These are phyloP conservation scores for Drosophila takahashii DNA, from an alignment of 1,140 invertebrate genomes.

Conservation along the genomic window DNA sequence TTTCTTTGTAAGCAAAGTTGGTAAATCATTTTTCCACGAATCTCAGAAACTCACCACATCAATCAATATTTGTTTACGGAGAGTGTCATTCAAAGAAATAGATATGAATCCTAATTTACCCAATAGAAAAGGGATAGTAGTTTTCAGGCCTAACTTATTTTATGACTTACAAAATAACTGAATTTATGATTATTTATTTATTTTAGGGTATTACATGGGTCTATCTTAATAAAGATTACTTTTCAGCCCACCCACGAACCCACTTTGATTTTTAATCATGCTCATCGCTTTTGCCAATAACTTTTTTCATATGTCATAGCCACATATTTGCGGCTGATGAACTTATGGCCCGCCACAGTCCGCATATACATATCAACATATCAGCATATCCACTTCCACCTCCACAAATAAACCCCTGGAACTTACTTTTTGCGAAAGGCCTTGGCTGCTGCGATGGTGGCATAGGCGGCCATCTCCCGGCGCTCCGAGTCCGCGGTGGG, in stretches of 20 bases:
- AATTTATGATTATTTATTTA: not conserved
- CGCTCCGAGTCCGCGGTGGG: constrained; percentile 63
- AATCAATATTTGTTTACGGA: not conserved
- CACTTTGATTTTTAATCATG: constrained; percentile 63
- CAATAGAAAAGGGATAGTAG: too few species aligned
- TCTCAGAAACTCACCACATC: not conserved
- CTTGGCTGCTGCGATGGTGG: constrained; percentile 78
- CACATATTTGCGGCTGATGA: constrained; percentile 45
- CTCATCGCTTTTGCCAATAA: constrained; percentile 44
- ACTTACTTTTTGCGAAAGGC: constrained; percentile 84
- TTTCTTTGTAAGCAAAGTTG: not conserved
- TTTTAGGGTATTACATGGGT: not conserved
- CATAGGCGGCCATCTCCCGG: constrained; percentile 81
- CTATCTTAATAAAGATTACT: not conserved
- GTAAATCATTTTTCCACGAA: not conserved
- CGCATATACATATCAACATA: not conserved
- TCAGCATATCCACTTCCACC: not conserved
- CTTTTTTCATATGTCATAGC: constrained; percentile 60
- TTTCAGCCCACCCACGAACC: constrained; percentile 2
- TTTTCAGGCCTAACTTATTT: too few species aligned
- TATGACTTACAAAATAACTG: too few species aligned
- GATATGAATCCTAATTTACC: not conserved
- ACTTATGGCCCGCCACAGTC: constrained; percentile 23
- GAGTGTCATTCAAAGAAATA: not conserved
- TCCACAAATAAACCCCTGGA: not conserved